Conservation (phyloP, 2,797 vertebrate genomes). For the Tragopan temminckii region DNA sequence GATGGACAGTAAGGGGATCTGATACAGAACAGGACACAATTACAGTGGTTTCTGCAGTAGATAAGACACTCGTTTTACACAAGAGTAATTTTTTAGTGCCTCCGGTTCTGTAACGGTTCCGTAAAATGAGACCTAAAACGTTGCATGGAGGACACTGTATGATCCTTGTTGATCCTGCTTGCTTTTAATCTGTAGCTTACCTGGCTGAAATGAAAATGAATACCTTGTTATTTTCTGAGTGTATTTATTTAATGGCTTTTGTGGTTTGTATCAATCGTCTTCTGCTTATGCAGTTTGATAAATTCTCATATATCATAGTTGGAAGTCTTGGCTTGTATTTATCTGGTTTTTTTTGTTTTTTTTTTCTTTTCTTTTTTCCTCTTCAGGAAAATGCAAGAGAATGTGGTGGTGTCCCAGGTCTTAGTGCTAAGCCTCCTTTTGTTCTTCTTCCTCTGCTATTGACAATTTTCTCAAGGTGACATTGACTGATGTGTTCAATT, state of each 20-base stretch:
- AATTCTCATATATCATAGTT: background rate
- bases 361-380: background rate
- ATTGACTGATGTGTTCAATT: slow-evolving; percentile 81
- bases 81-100: background rate
- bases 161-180: background rate
- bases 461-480: slow-evolving; percentile 91
- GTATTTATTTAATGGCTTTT: background rate
- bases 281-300: background rate
- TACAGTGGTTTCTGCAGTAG: background rate
- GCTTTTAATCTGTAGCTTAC: background rate
- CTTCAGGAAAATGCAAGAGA: slow-evolving; percentile 96
- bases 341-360: background rate
- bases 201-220: background rate
- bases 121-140: background rate
- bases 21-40: background rate
- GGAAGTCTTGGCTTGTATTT: slow-evolving; percentile 6
- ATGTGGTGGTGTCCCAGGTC: slow-evolving; percentile 87
- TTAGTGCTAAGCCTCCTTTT: slow-evolving; percentile 79
- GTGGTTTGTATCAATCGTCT: background rate
- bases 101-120: background rate
- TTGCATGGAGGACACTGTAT: background rate
- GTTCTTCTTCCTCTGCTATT: slow-evolving; percentile 84
- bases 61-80: background rate
- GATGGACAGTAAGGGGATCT: background rate
- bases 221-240: background rate